These are phyloP conservation scores for Myotis pilosus DNA, from an alignment of 2,797 vertebrate genomes.

Conservation along the genomic window DNA sequence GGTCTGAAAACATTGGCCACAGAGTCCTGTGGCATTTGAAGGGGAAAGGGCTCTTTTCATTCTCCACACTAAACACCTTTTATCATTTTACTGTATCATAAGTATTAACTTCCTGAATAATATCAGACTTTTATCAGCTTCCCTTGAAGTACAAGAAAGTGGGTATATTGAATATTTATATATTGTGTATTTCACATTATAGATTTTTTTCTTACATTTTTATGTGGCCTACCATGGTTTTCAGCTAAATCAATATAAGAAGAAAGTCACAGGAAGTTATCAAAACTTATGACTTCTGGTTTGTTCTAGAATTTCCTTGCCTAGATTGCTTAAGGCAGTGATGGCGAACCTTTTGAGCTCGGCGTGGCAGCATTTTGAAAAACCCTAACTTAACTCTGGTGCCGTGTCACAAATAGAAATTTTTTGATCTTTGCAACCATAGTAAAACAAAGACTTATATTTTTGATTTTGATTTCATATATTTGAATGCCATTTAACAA, in stretches of 20 bases:
- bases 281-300: background rate
- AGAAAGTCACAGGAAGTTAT: slow-evolving; percentile 27
- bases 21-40: background rate
- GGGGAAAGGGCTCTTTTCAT: background rate
- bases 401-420: too few relatives aligned
- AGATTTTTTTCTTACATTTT: background rate
- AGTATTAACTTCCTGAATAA: background rate
- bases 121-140: background rate
- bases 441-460: too few relatives aligned
- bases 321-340: slow-evolving; percentile 7
- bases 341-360: too few relatives aligned
- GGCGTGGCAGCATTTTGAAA: too few relatives aligned
- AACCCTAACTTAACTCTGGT: too few relatives aligned
- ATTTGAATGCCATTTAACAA: too few relatives aligned
- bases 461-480: too few relatives aligned
- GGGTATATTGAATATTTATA: background rate
- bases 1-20: background rate
- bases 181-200: background rate
- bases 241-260: background rate
- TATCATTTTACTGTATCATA: background rate
- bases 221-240: background rate
- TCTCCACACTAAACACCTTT: background rate
- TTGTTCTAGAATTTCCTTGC: slow-evolving; percentile 44
- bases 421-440: too few relatives aligned
- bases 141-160: background rate